Evolutionary conservation across 2,797 vertebrate species (phyloP).

Genomic region (Graptemys geographica): DNA sequence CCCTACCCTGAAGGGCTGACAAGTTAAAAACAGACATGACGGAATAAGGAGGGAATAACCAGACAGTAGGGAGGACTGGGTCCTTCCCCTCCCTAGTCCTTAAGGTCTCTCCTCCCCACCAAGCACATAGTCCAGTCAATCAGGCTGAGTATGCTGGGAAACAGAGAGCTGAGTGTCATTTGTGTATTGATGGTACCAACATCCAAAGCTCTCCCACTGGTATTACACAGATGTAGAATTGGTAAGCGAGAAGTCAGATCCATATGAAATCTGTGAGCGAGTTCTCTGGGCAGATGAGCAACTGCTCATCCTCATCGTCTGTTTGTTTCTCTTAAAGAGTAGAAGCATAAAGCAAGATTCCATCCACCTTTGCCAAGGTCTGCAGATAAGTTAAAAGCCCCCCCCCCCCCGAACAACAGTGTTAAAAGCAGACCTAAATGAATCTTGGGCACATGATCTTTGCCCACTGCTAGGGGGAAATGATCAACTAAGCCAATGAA

Average conservation of each 20-base stretch:
- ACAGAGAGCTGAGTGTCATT: background rate
- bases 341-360: constrained; percentile 49
- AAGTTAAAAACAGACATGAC: too few species aligned
- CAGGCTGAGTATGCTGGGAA: background rate
- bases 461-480: constrained; percentile 54
- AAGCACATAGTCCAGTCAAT: background rate
- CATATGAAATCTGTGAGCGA: background rate
- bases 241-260: background rate
- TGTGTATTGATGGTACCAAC: background rate
- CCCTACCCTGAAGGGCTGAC: too few species aligned
- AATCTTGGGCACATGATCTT: constrained; percentile 58
- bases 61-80: background rate
- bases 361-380: constrained; percentile 64
- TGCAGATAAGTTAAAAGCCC: constrained; percentile 62
- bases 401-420: constrained; percentile 56
- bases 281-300: background rate
- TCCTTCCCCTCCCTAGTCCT: background rate
- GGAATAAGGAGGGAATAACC: too few species aligned
- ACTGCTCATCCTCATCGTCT: constrained; percentile 39
- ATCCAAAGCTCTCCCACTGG: background rate
- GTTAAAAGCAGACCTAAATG: constrained; percentile 66
- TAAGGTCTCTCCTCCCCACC: background rate
- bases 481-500: constrained; percentile 53
- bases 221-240: background rate
- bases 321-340: constrained; percentile 43